Base-by-base conservation (phyloP, 2,113 vertebrate species). In the Gnathonemus echidnorhynchus region DNA sequence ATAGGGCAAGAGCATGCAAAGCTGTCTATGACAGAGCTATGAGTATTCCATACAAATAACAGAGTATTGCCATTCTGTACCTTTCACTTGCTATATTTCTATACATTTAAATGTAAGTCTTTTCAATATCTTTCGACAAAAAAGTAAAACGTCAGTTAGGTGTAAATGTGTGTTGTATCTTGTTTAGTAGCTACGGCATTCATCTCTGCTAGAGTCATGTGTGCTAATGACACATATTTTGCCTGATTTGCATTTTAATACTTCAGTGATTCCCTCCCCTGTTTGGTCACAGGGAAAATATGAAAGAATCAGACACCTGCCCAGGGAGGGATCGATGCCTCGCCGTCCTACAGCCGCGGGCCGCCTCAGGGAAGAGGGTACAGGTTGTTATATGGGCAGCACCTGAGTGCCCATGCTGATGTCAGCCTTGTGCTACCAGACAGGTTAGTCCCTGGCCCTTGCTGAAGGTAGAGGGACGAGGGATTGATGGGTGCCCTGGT, bases 271-370 rank as follows among this genome's bases (percentile, higher is more conserved):
- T 62, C n/a, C 10, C 27, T 62, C 19, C 19, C 24, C 46, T 62
- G 3, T 77, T 89, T 87, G 87, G 39, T 89, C 89, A 35, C 46
- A 95, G 95, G 84, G 92, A 91, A 4, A 83, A 88, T 86, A 77
- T 94, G 27, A 53, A 91, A n/a, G 92, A 94, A 17, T 17, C 70
- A 39, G 27, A 77, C 15, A 15, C 3, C 31, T 39, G 27, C 31
- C 31, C 27, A 3, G 13, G 27, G 31, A 39, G 1, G 27, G 27
- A 31, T 15, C 1, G 10, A 31, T 15, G 66, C 66, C 27, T 74
- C 10, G 1, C 21, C 0, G 2, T 58, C 56, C 21, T 9, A 9
- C 19, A 58, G 21, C 56, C 56, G 24, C 1, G 21, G 58, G 58
- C 58, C 24, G 8, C 58, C 24, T 62, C 24, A 0, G 58, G 24